Evolutionary conservation across 2,113 vertebrate species (phyloP).

Genomic region (Xiphophorus couchianus): DNA sequence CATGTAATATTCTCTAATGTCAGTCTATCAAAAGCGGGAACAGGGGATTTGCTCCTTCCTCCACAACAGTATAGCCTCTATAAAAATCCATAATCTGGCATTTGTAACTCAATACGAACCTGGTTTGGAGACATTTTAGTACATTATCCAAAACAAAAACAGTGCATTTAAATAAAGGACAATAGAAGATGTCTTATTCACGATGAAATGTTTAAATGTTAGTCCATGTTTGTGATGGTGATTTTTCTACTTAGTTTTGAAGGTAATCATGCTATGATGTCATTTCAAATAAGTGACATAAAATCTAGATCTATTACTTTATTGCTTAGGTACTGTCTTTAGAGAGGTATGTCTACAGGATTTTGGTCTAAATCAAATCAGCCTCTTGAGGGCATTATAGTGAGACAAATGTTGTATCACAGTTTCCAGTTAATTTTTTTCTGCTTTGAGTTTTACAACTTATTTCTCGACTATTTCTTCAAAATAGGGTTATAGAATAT

Average conservation of each 20-base stretch:
- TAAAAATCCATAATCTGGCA: slow-evolving; percentile 36
- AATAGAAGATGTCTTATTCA: not conserved
- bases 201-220: not conserved
- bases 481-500: no score
- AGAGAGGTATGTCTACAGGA: not conserved
- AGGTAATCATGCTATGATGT: not conserved
- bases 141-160: not conserved
- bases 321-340: not conserved
- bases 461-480: no score
- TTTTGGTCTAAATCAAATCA: not conserved
- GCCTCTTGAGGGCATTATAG: not conserved
- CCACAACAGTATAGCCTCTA: slow-evolving; percentile 42
- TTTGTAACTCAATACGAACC: slow-evolving; percentile 37
- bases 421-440: no score
- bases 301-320: not conserved
- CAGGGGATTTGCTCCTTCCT: slow-evolving; percentile 46
- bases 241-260: not conserved
- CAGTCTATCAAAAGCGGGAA: slow-evolving; percentile 58
- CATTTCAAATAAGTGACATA: not conserved
- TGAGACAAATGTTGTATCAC: not conserved
- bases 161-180: not conserved
- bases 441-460: no score
- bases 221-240: not conserved
- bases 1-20: slow-evolving; percentile 58
- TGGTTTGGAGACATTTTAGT: slow-evolving; percentile 25